phyloP scores from a whole-genome alignment of 1,140 invertebrate genomes.

The Drosophila orena region DNA sequence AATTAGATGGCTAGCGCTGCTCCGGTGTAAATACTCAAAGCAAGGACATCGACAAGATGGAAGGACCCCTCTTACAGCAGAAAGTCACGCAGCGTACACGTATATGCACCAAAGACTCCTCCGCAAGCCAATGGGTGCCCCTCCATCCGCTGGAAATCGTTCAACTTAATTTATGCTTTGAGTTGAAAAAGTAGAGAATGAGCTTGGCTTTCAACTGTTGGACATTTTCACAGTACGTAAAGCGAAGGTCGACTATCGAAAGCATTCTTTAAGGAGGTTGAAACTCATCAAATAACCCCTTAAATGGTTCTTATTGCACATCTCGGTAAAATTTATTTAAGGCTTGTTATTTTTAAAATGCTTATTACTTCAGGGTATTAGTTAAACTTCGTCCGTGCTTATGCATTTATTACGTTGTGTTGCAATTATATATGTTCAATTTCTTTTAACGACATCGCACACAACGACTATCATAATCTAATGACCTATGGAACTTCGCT shows the following conservation, averaged over 20 bases:
- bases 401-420: too few relatives aligned
- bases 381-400: too few relatives aligned
- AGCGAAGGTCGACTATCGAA: conserved; percentile 51
- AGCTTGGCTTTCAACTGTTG: conserved; percentile 1
- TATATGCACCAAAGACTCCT: conserved; percentile 44
- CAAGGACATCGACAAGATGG: conserved; percentile 24
- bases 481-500: too few relatives aligned
- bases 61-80: conserved; percentile 35
- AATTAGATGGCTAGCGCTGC: conserved; percentile 43
- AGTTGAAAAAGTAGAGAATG: neutral
- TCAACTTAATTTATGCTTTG: conserved; percentile 70
- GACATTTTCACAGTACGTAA: conserved; percentile 64
- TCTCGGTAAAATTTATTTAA: too few relatives aligned
- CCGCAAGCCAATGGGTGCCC: conserved; percentile 46
- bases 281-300: too few relatives aligned
- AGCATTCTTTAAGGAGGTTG: too few relatives aligned
- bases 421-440: too few relatives aligned
- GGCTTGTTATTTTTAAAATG: too few relatives aligned
- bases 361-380: too few relatives aligned
- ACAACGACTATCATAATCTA: too few relatives aligned
- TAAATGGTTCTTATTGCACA: too few relatives aligned
- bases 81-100: conserved; percentile 61
- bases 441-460: conserved; percentile 7
- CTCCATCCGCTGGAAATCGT: conserved; percentile 30
- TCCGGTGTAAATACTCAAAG: conserved; percentile 8